Conservation (phyloP, 2,797 vertebrate genomes). For the Austrolebias charrua region DNA sequence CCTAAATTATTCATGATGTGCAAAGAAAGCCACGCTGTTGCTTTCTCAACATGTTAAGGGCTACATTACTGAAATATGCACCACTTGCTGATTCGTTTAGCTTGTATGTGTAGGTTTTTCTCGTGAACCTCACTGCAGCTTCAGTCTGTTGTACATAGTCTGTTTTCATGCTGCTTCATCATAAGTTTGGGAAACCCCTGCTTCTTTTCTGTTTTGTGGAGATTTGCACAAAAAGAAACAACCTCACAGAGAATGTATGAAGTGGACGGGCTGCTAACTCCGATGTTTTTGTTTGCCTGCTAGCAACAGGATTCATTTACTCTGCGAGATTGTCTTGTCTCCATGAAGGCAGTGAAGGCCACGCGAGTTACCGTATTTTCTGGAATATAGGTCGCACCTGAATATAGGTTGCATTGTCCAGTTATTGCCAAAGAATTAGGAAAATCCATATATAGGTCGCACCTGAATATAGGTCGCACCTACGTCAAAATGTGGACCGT, state of each 20-base stretch:
- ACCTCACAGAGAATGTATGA: slow-evolving; percentile 67
- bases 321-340: slow-evolving; percentile 49
- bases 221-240: slow-evolving; percentile 17
- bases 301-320: slow-evolving; percentile 53
- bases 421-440: no score
- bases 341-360: slow-evolving; percentile 14
- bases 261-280: slow-evolving; percentile 71
- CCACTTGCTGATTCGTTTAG: slow-evolving; percentile 43
- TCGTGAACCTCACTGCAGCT: slow-evolving; percentile 15
- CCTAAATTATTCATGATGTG: slow-evolving; percentile 20
- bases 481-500: no score
- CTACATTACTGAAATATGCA: slow-evolving; percentile 69
- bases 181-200: slow-evolving; percentile 37
- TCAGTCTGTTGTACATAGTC: slow-evolving; percentile 1
- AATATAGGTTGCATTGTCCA: no score
- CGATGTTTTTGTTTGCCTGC: slow-evolving; percentile 73
- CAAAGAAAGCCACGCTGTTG: slow-evolving; percentile 37
- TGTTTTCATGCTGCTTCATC: slow-evolving; percentile 52
- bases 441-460: no score
- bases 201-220: slow-evolving; percentile 45
- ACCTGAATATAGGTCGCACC: no score
- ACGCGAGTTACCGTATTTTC: slow-evolving; percentile 16
- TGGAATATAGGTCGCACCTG: no score
- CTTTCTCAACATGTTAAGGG: slow-evolving; percentile 64
- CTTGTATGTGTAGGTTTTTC: slow-evolving; percentile 12